Base-by-base conservation (phyloP, 2,888 invertebrate genomes). In the Caenorhabditis zanzibari region DNA sequence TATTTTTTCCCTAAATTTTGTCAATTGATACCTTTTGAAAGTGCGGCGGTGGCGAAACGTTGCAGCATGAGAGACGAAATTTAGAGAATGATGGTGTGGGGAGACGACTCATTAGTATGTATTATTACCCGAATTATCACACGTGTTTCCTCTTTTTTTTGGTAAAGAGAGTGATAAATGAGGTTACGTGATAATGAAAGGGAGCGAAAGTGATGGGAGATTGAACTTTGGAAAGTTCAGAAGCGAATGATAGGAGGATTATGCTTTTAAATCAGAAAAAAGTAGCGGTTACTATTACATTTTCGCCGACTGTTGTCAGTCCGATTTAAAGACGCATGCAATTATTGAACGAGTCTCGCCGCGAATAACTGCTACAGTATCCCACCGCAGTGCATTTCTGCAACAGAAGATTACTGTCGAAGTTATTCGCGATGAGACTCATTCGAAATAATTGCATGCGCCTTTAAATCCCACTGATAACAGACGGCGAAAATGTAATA, bases 31-130 rank as follows among this genome's bases (percentile, higher is more conserved):
- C 74, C 74, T 74, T 64, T 74, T 24, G 74, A 63, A 74, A 74
- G 74, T 74, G 74, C 64, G 63, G 74, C 64, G 74, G 74, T 74
- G 64, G 63, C 74, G 49, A 74, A 64, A 56, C 74, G 74, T 32
- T 19, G 47, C 19, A 52, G 74, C 74, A 74, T 74, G 35, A 63
- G 41, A 26, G 41, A 47, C 64, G 47, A 64, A 64, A 28, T 38
- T 41, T 41, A 41, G 22, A 22, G 19, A 22, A 3, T n/a, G 19
- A 19, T 5, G 10, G 26, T 2, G 12, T 14, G 26, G 14, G 24
- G 54, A 54, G 54, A 54, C 54, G 26, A 41, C 61, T 59, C 61
- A 28, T 59, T 38, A 38, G 38, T 32, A 59, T n/a, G n/a, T n/a
- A n/a, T n/a, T n/a, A n/a, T 59, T 59, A 61, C 61, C 41, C 61